phyloP scores from a whole-genome alignment of 2,888 invertebrate species.

The Chalcis sispes region DNA sequence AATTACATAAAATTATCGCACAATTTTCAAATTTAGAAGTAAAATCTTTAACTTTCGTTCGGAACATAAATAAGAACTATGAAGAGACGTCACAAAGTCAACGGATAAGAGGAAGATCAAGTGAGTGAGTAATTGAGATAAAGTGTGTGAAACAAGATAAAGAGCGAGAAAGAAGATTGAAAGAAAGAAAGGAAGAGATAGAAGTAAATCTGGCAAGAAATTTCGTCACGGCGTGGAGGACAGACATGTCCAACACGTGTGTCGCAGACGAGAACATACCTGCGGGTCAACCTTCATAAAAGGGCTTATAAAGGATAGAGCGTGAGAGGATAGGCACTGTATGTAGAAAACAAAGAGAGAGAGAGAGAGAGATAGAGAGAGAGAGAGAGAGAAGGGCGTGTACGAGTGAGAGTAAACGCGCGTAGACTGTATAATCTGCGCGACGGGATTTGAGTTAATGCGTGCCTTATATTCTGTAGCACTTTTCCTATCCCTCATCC shows the following conservation, averaged over 20 bases:
- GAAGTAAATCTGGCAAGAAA: background rate
- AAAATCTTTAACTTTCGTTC: no score
- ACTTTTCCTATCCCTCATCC: conserved; percentile 1
- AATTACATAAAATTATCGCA: no score
- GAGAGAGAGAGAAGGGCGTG: background rate
- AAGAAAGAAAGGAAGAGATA: no score
- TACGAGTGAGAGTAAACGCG: background rate
- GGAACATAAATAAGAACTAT: no score
- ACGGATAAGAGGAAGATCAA: no score
- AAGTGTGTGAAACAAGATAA: no score
- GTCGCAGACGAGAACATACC: conserved; percentile 31
- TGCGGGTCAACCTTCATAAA: conserved; percentile 44
- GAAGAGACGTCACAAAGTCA: no score
- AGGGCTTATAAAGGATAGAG: conserved; percentile 8
- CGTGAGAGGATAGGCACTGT: background rate
- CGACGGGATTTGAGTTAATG: conserved; percentile 25
- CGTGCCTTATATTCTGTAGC: conserved; percentile 18
- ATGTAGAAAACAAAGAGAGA: background rate
- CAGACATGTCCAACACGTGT: conserved; percentile 48
- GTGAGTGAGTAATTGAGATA: no score
- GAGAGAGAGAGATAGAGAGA: background rate
- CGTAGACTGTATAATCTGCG: conserved; percentile 11
- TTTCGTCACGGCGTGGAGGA: background rate
- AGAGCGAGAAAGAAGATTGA: no score
- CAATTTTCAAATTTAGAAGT: no score